Conservation (phyloP, 2,797 vertebrate genomes). For the Etheostoma perlongum region DNA sequence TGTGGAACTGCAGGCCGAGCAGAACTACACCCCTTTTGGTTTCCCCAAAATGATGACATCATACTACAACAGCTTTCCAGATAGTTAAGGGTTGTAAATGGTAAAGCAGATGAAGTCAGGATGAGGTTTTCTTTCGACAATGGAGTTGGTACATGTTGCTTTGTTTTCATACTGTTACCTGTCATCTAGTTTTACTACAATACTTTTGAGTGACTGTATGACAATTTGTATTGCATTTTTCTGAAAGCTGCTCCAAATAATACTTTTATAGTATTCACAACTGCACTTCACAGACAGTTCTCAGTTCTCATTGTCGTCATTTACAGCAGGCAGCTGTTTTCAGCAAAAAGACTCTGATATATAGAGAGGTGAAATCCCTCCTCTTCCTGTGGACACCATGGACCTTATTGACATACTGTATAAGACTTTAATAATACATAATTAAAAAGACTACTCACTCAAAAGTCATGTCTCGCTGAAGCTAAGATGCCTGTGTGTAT, state of each 20-base stretch:
- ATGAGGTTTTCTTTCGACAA: not conserved
- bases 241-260: not conserved
- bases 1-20: slow-evolving; percentile 27
- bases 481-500: too few species aligned
- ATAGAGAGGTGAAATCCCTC: too few species aligned
- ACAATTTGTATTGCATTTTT: not conserved
- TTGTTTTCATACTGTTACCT: not conserved
- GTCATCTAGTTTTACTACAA: not conserved
- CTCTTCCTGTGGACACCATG: too few species aligned
- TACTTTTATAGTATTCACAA: too few species aligned
- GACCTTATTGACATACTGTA: too few species aligned
- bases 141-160: not conserved
- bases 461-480: too few species aligned
- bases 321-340: not conserved
- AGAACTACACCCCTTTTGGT: slow-evolving; percentile 36
- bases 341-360: not conserved
- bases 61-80: slow-evolving; percentile 35
- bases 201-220: not conserved
- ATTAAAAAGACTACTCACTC: too few species aligned
- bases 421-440: too few species aligned
- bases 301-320: not conserved
- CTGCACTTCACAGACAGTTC: not conserved
- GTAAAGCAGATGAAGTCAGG: slow-evolving; percentile 16
- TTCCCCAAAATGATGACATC: slow-evolving; percentile 56
- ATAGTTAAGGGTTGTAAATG: slow-evolving; percentile 18